Evolutionary conservation across 2,113 vertebrate genomes (phyloP).

Genomic region (Hippocampus mohnikei): DNA sequence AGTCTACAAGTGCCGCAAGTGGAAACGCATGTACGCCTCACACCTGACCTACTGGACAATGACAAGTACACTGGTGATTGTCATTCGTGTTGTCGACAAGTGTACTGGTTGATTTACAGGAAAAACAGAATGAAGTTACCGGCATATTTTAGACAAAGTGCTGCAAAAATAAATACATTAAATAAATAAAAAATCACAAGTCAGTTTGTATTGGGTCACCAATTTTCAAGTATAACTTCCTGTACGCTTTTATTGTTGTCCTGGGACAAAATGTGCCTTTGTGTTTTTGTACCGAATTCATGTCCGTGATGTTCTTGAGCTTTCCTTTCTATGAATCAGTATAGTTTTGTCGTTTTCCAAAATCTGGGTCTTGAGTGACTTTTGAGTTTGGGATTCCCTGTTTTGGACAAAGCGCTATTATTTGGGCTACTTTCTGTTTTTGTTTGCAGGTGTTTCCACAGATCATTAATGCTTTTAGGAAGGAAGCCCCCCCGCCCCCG

Average conservation of each 20-base stretch:
- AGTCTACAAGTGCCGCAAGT: constrained; percentile 36
- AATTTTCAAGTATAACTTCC: background rate
- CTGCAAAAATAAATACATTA: too few species aligned
- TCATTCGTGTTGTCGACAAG: background rate
- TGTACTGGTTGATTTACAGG: background rate
- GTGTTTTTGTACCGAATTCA: background rate
- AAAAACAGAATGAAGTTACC: too few species aligned
- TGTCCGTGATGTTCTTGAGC: background rate
- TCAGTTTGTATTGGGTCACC: background rate
- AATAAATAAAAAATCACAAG: background rate
- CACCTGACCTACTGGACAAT: constrained; percentile 12
- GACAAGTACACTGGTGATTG: background rate
- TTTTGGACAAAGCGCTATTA: constrained; percentile 82
- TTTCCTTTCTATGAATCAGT: background rate
- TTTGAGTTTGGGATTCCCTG: constrained; percentile 29
- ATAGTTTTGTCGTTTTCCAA: background rate
- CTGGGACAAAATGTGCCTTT: background rate
- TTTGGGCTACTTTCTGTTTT: constrained; percentile 70
- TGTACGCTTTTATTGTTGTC: background rate
- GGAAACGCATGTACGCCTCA: constrained; percentile 17
- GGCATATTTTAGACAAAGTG: background rate
- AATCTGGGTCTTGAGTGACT: background rate
- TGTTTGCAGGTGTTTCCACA: constrained; percentile 93
- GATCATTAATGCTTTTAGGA: constrained; percentile 89
- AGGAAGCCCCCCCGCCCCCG: constrained; percentile 61